Conservation (phyloP, 2,797 vertebrate genomes). For the Amazonetta brasiliensis region DNA sequence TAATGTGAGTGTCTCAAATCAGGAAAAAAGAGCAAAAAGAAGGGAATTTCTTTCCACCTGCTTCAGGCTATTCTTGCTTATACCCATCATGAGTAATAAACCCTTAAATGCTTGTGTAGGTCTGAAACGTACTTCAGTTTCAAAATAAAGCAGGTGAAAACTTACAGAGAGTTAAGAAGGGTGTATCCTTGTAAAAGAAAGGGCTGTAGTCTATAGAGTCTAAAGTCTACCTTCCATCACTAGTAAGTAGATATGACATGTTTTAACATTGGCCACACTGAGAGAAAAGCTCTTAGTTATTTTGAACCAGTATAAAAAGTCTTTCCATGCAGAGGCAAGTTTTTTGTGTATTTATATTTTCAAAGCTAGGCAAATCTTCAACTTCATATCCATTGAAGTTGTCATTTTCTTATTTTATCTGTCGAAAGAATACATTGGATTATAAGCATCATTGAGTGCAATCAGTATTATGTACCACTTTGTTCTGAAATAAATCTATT, state of each 20-base stretch:
- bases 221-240: conserved; percentile 5
- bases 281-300: not conserved
- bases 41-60: not conserved
- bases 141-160: not conserved
- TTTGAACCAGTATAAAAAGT: not conserved
- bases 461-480: conserved; percentile 24
- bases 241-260: not conserved
- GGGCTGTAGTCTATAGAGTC: not conserved
- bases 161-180: not conserved
- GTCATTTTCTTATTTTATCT: conserved; percentile 62
- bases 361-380: conserved; percentile 15
- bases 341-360: conserved; percentile 64
- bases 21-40: conserved; percentile 32
- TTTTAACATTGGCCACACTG: not conserved
- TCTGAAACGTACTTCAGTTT: conserved; percentile 16
- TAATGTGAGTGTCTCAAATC: conserved; percentile 49
- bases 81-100: not conserved
- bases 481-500: conserved; percentile 59
- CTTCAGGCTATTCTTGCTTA: conserved; percentile 1
- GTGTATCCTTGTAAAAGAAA: conserved; percentile 7
- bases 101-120: not conserved
- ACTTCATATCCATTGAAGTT: conserved; percentile 15
- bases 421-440: conserved; percentile 58
- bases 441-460: conserved; percentile 50
- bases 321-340: not conserved